A percentile compares a stretch with the other conserved stretches of the same genome.
Conservation (phyloP, 2,113 vertebrate species). For the Ageneiosus marmoratus region DNA sequence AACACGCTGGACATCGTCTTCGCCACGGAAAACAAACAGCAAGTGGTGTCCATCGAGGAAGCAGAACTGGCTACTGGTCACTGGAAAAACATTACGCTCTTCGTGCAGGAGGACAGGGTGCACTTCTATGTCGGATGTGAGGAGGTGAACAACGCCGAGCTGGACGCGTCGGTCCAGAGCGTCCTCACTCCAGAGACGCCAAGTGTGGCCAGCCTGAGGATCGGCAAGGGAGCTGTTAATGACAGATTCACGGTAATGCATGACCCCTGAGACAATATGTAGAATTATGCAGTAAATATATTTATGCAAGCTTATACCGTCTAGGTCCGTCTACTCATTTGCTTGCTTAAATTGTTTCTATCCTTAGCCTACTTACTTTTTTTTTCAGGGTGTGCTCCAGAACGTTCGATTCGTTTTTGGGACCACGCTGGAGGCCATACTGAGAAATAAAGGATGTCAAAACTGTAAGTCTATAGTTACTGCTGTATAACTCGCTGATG, state of each 20-base stretch:
- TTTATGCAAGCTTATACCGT: not conserved
- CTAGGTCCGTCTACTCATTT: not conserved
- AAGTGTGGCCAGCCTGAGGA: conserved; percentile 76
- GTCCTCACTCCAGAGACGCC: conserved; percentile 86
- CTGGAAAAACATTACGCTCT: conserved; percentile 96
- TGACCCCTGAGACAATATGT: not conserved
- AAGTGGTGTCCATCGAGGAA: conserved; percentile 91
- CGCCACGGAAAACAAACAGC: conserved; percentile 87
- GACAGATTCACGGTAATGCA: conserved; percentile 90
- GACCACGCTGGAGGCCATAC: conserved; percentile 89
- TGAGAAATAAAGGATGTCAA: conserved; percentile 96
- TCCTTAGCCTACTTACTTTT: not conserved
- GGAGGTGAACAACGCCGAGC: conserved; percentile 87
- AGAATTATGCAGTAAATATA: not conserved
- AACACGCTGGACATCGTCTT: conserved; percentile 92
- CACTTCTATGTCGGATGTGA: conserved; percentile 93
- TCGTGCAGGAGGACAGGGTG: conserved; percentile 93
- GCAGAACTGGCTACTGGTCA: conserved; percentile 87
- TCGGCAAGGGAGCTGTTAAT: conserved; percentile 94
- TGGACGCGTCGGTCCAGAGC: conserved; percentile 89
- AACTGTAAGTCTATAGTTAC: conserved; percentile 75
- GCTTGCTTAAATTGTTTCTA: not conserved
- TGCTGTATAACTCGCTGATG: not conserved
- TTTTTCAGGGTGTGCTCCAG: conserved; percentile 89
- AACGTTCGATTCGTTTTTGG: conserved; percentile 97